Percentiles rank a stretch among this genome's conserved stretches.
Evolutionary conservation across 2,113 vertebrate genomes (phyloP).

Genomic region (Notothenia rossii): DNA sequence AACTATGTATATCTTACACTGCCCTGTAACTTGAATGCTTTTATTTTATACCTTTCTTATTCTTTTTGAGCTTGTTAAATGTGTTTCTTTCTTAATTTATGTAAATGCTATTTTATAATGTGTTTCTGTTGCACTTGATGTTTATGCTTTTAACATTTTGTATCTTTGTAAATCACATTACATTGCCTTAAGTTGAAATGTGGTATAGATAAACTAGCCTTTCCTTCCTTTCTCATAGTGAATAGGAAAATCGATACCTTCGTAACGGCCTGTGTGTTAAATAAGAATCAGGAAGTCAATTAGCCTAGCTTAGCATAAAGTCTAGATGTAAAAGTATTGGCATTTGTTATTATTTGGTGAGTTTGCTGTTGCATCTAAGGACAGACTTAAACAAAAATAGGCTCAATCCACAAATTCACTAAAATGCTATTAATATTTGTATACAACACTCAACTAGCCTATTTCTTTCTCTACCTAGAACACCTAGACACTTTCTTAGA

Average conservation of each 20-base stretch:
- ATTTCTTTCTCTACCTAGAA: constrained; percentile 45
- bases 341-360: not conserved
- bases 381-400: not conserved
- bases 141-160: too few relatives aligned
- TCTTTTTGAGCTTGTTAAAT: too few relatives aligned
- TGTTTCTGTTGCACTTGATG: too few relatives aligned
- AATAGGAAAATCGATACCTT: not conserved
- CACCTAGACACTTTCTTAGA: constrained; percentile 43
- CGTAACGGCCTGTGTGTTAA: not conserved
- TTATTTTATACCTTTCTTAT: too few relatives aligned
- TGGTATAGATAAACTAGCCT: not conserved
- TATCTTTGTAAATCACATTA: too few relatives aligned
- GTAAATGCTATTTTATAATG: too few relatives aligned
- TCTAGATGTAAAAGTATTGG: not conserved
- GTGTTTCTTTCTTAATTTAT: too few relatives aligned
- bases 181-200: too few relatives aligned
- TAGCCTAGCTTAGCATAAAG: constrained; percentile 2
- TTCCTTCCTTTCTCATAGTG: not conserved
- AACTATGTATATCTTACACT: too few relatives aligned
- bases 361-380: not conserved
- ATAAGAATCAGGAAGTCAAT: not conserved
- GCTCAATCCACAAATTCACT: not conserved
- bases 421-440: not conserved
- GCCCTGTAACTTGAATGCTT: too few relatives aligned
- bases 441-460: constrained; percentile 17